Base-by-base conservation (phyloP, 2,797 vertebrate species). In the Arremon aurantiirostris region DNA sequence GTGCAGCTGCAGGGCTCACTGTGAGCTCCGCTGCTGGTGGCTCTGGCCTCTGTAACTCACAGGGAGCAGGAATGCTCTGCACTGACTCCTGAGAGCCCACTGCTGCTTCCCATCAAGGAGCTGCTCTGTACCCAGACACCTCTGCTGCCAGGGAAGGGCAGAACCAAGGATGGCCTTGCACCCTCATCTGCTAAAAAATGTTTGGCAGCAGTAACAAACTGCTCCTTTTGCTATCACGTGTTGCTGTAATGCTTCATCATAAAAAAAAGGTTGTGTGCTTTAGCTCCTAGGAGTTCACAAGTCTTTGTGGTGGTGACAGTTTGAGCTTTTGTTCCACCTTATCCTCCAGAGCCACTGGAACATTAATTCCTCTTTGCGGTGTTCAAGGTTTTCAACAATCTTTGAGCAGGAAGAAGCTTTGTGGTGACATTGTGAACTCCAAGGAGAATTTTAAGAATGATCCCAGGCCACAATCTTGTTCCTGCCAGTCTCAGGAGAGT, bases 161-260 rank as follows among this genome's bases (percentile, higher is more conserved):
- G 53, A 50, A 32, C 47, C 14, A 30, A 44, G 35, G 23, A 16
- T 44, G 34, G 12, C 15, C 23, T 71, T 44, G 26, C 28, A 37
- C 72, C 76, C 11, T 49, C 18, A 30, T 28, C 16, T 61, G 30
- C 69, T 86, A 37, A 35, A 68, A 76, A 89, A 69, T 39, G 7
- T 57, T 61, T 55, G 20, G 64, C 28, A 68, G n/a, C 6, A 52
- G 16, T 47, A 72, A n/a, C 12, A 91, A 71, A 21, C 46, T 34
- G 20, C 16, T 69, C 5, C 13, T 92, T 63, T 63, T 55, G 10
- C 9, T 59, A 9, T 32, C 12, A 16, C 1, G 5, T 0, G 0
- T 55, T 56, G 24, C 13, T 69, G 24, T 72, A 42, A 72, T 14
- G 27, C 1, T 1, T 65, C 65, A 47, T 71, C 34, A 35, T 27